Conservation (phyloP, 2,797 vertebrate genomes). For the Sebastes elongatus region DNA sequence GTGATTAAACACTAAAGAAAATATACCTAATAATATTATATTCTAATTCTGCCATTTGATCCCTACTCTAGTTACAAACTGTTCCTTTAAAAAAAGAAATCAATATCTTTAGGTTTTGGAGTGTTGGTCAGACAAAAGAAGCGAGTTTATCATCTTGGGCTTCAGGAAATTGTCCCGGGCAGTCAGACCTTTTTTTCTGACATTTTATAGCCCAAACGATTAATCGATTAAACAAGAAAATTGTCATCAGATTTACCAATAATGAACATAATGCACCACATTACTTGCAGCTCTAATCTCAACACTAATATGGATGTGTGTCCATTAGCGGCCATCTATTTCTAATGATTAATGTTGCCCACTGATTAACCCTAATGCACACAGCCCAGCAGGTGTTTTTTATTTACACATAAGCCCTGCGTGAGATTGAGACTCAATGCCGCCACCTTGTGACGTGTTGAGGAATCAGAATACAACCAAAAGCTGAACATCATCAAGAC, state of each 20-base stretch:
- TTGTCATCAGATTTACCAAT: background rate
- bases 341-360: background rate
- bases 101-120: background rate
- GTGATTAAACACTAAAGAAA: too few relatives aligned
- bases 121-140: too few relatives aligned
- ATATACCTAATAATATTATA: too few relatives aligned
- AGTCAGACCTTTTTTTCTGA: background rate
- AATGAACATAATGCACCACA: background rate
- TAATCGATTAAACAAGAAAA: background rate
- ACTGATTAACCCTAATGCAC: background rate
- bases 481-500: background rate
- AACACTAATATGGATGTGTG: background rate
- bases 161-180: too few relatives aligned
- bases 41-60: too few relatives aligned
- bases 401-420: background rate
- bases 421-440: conserved; percentile 23
- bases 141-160: too few relatives aligned
- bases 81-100: too few relatives aligned
- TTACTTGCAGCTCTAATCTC: background rate
- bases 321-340: background rate
- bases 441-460: conserved; percentile 42
- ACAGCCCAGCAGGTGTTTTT: background rate
- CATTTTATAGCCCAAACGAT: background rate
- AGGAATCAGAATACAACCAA: background rate
- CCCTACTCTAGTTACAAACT: too few relatives aligned